Percentiles rank a stretch among this genome's conserved stretches.
These are phyloP conservation scores for Leucopsar rothschildi DNA, from an alignment of 2,113 vertebrate genomes.

Conservation along the genomic window DNA sequence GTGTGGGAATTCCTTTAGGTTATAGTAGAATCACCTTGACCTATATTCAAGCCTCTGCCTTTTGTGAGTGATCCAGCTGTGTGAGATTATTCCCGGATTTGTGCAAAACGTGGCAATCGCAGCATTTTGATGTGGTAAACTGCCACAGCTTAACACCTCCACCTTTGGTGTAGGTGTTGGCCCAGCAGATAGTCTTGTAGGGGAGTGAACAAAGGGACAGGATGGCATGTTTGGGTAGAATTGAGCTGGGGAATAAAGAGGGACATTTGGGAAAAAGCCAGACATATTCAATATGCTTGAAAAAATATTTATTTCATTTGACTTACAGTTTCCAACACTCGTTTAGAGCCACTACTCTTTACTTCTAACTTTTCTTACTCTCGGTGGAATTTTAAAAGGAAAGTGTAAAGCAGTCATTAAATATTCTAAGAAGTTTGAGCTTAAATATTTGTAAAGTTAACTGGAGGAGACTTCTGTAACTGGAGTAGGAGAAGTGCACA, in stretches of 20 bases:
- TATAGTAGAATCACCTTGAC: neutral
- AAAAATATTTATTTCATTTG: slow-evolving; percentile 25
- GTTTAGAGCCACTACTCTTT: neutral
- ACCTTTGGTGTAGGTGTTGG: neutral
- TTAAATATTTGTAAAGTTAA: neutral
- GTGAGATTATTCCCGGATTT: neutral
- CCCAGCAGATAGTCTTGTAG: neutral
- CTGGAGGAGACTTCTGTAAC: neutral
- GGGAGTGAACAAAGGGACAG: neutral
- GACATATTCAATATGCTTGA: neutral
- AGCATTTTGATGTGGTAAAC: neutral
- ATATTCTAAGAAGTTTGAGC: neutral
- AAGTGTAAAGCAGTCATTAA: neutral
- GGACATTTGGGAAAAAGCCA: neutral
- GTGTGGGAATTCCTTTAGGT: neutral
- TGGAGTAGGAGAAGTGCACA: slow-evolving; percentile 31
- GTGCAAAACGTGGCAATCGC: accelerated
- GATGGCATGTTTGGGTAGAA: neutral
- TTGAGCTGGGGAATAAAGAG: neutral
- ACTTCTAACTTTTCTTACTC: neutral
- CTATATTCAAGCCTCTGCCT: neutral
- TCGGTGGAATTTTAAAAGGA: neutral
- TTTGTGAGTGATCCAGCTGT: neutral
- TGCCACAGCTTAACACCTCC: neutral
- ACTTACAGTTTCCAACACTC: neutral